Percentiles rank a stretch among this genome's conserved stretches.
Evolutionary conservation across 2,113 vertebrate genomes (phyloP).

Genomic region (Zeus faber): DNA sequence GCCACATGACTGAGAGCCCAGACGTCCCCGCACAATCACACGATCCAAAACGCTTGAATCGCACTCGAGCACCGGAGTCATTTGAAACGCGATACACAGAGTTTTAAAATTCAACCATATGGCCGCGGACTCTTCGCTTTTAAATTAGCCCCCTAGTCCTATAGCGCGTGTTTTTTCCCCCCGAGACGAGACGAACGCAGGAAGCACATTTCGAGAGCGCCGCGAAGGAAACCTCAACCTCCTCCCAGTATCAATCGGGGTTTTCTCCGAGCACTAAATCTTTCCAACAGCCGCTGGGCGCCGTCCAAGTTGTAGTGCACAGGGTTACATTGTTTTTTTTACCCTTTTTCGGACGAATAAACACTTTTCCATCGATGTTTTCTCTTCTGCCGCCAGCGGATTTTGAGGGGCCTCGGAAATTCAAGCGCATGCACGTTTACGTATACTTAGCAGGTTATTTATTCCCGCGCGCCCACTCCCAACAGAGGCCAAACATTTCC

Average conservation of each 20-base stretch:
- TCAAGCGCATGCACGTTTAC: background rate
- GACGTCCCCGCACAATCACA: slow-evolving; percentile 66
- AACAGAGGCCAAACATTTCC: too few species aligned
- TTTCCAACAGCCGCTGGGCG: slow-evolving; percentile 57
- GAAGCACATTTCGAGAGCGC: slow-evolving; percentile 51
- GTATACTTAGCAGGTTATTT: too few species aligned
- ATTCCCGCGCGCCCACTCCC: too few species aligned
- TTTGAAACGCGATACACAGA: slow-evolving; percentile 51
- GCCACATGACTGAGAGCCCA: slow-evolving; percentile 65
- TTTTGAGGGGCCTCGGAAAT: slow-evolving; percentile 28
- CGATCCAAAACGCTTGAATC: slow-evolving; percentile 51
- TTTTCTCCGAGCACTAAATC: slow-evolving; percentile 51
- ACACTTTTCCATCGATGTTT: slow-evolving; percentile 50
- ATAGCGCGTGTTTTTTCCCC: slow-evolving; percentile 29
- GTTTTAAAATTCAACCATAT: slow-evolving; percentile 50
- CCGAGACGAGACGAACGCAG: slow-evolving; percentile 31
- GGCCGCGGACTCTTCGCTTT: slow-evolving; percentile 48
- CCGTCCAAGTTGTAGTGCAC: slow-evolving; percentile 53
- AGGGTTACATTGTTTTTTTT: slow-evolving; percentile 68
- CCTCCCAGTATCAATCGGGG: slow-evolving; percentile 47
- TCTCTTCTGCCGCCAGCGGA: slow-evolving; percentile 32
- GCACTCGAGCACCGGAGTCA: slow-evolving; percentile 49
- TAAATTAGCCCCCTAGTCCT: slow-evolving; percentile 40
- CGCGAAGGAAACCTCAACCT: slow-evolving; percentile 49
- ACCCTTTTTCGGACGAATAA: slow-evolving; percentile 50